These are phyloP conservation scores for Silvanus unidentatus DNA, from an alignment of 2,888 invertebrate genomes.

Conservation along the genomic window DNA sequence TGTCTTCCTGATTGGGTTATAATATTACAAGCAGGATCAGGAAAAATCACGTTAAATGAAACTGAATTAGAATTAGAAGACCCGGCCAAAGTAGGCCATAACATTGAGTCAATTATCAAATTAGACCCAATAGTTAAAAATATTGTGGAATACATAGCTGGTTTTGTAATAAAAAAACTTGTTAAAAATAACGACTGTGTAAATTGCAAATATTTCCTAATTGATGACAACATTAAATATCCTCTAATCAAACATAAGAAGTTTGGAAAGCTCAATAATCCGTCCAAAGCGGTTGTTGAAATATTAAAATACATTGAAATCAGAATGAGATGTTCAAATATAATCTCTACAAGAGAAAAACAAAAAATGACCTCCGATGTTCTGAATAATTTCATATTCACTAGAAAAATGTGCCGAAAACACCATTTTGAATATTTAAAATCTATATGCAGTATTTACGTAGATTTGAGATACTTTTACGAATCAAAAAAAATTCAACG, in stretches of 20 bases:
- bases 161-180: slow-evolving; percentile 7
- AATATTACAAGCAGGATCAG: slow-evolving; percentile 7
- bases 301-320: too few species aligned
- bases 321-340: too few species aligned
- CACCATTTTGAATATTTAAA: neutral
- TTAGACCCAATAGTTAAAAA: slow-evolving; percentile 6
- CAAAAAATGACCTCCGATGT: too few species aligned
- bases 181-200: slow-evolving; percentile 3
- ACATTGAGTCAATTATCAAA: slow-evolving; percentile 1
- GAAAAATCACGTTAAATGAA: neutral
- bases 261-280: neutral
- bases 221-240: neutral
- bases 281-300: neutral
- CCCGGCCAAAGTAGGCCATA: slow-evolving; percentile 4
- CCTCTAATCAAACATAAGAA: neutral
- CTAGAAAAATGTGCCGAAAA: too few species aligned
- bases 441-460: neutral
- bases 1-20: slow-evolving; percentile 8
- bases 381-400: too few species aligned
- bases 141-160: slow-evolving; percentile 9
- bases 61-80: neutral
- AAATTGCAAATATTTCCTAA: slow-evolving; percentile 2
- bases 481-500: neutral
- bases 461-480: neutral
- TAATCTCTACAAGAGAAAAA: too few species aligned